Base-by-base conservation (phyloP, 2,797 vertebrate species). In the Etheostoma perlongum region DNA sequence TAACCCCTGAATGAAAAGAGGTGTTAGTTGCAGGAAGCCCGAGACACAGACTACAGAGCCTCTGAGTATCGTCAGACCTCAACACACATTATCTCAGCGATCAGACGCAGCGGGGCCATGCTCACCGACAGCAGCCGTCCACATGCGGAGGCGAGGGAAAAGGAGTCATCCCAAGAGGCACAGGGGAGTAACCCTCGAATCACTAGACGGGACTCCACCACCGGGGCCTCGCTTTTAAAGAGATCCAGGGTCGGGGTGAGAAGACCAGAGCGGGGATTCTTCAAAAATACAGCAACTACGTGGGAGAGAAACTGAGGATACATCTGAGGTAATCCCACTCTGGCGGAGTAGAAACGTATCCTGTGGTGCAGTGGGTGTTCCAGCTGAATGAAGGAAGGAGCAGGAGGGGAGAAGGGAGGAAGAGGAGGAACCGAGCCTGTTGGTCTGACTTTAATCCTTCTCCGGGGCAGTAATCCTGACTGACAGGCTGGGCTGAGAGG, bases 51-150 rank as follows among this genome's bases (percentile, higher is more conserved):
- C n/a, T n/a, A n/a, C n/a, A n/a, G 36, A 11, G 10, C 36, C 9
- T 3, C 36, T 40, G 10, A 3, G 2, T 21, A 23, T 21, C 27
- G 15, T 23, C 30, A 23, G 51, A 54, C 21, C 21, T 1, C 18
- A 0, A 27, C 3, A 23, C 14, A 1, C 27, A 13, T 49, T 2
- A 23, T 60, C 21, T 1, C n/a, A 33, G 47, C 3, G 15, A 40
- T 9, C 40, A 51, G 16, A 18, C 0, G 18, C 6, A 6, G 46
- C 25, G 18, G 2, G 51, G 16, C 19, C 55, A 46, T 4, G 68
- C 91, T 92, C 85, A 92, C 91, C 88, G 72, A 77, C 77, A 92
- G 85, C 79, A 88, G 80, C 14, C 86, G 85, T 63, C 82, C 79
- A 64, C 89, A 90, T 3, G 76, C 83, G 25, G 84, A 59, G 46